Conservation (phyloP, 2,888 invertebrate genomes). For the Tortricodes alternella region DNA sequence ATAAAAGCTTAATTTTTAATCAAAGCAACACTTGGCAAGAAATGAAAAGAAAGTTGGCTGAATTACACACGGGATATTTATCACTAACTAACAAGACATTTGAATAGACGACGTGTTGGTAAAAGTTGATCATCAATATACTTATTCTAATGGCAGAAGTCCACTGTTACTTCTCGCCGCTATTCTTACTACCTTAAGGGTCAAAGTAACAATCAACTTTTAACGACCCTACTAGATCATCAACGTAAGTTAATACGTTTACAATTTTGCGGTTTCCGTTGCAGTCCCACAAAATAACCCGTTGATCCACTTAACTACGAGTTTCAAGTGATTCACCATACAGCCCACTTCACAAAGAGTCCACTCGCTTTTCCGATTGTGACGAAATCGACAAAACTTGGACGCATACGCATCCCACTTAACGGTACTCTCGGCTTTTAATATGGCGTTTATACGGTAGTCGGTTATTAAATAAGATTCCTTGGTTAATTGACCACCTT, state of each 20-base stretch:
- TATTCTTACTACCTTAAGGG: background rate
- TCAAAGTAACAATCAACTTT: background rate
- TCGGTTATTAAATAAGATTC: constrained; percentile 74
- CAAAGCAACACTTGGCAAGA: too few species aligned
- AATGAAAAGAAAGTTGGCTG: too few species aligned
- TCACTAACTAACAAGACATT: too few species aligned
- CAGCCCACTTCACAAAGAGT: constrained; percentile 52
- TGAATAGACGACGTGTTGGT: too few species aligned
- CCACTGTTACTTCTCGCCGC: too few species aligned
- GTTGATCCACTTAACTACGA: constrained; percentile 55
- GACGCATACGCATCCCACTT: constrained; percentile 61
- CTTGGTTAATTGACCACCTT: constrained; percentile 67
- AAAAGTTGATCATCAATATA: too few species aligned
- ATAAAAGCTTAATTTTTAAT: too few species aligned
- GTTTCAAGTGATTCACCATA: constrained; percentile 62
- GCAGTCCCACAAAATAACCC: constrained; percentile 32
- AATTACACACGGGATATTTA: too few species aligned
- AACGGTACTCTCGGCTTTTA: constrained; percentile 71
- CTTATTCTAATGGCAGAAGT: too few species aligned
- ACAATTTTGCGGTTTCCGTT: constrained; percentile 16
- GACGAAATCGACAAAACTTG: constrained; percentile 59
- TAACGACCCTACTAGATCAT: background rate
- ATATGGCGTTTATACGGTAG: constrained; percentile 73
- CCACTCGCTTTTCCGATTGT: constrained; percentile 63
- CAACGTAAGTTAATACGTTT: background rate